Evolutionary conservation across 2,888 invertebrate species (phyloP), one percentile per base, ranked within the genome.

Genomic region (Agriopis leucophaearia): DNA sequence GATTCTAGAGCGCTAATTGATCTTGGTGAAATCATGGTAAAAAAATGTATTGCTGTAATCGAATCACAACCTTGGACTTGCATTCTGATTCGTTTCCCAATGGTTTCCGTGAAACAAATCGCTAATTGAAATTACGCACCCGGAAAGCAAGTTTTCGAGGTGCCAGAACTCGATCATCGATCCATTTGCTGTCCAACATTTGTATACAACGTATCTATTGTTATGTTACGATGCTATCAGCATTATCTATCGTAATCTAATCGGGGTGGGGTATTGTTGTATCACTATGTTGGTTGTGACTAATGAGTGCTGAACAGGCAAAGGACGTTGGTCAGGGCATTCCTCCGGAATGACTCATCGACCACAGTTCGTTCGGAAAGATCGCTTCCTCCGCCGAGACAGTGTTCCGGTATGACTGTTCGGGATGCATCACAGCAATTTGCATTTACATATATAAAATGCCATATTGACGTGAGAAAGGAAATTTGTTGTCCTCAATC

Each of bases 221-320:
- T 80, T 83, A 79, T 80, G 27, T 27, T 27, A 27, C 5, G 75
- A 81, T 81, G 78, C 71, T 74, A 78, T 76, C 73, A 75, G 70
- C 72, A 69, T 57, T 45, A 47, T 47, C 57, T 77, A 73, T 74
- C 74, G 79, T 80, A 83, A 85, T 83, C 84, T 86, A 85, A 86
- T 87, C 85, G 69, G 69, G 68, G 73, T 36, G 72, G 61, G 72
- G 67, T 68, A 78, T 80, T 83, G 79, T 82, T 82, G 79, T 83
- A 80, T 85, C 86, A 89, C 89, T 88, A 85, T 69, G 78, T 80
- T 81, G 81, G 80, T 81, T 83, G 88, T 91, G 92, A 91, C 85
- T 90, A 91, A 92, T 84, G 82, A 83, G 82, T 82, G 81, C 79
- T 91, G 90, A 91, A 91, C 90, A 88, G 85, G 80, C 71, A 83